phyloP scores from a whole-genome alignment of 2,113 vertebrate genomes.

The Cepphus grylle region DNA sequence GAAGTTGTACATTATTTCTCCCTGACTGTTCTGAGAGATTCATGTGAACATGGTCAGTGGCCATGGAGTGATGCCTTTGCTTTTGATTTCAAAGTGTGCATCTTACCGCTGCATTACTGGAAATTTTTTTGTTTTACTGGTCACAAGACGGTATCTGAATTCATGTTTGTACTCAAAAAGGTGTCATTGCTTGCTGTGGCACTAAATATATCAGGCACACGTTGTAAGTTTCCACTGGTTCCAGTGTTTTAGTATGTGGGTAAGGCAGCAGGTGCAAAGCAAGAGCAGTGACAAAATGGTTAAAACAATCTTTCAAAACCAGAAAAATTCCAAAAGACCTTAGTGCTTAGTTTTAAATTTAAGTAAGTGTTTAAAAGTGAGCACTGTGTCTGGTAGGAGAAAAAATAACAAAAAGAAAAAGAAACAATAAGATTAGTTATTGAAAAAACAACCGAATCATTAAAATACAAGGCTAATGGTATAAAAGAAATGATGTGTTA shows the following conservation, averaged over 20 bases:
- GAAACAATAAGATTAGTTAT: background rate
- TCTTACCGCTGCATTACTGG: background rate
- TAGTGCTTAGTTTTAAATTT: background rate
- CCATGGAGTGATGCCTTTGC: background rate
- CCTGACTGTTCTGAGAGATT: background rate
- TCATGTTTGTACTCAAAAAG: background rate
- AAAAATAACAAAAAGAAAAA: background rate
- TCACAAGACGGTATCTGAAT: background rate
- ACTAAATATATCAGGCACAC: background rate
- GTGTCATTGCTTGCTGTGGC: background rate
- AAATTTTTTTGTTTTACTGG: background rate
- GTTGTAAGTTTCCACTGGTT: background rate
- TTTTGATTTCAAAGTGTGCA: background rate
- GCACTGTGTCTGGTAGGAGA: background rate
- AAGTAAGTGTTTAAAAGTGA: background rate
- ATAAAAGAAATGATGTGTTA: constrained; percentile 1
- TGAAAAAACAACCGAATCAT: background rate
- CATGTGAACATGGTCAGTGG: background rate
- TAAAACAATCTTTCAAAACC: background rate
- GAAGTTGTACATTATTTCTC: background rate
- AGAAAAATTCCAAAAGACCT: background rate
- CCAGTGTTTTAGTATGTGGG: background rate
- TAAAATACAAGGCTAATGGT: background rate
- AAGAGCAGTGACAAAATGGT: background rate
- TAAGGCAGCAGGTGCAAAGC: background rate